Base-by-base conservation (phyloP, 2,113 vertebrate species). In the Cyprinodon variegatus region DNA sequence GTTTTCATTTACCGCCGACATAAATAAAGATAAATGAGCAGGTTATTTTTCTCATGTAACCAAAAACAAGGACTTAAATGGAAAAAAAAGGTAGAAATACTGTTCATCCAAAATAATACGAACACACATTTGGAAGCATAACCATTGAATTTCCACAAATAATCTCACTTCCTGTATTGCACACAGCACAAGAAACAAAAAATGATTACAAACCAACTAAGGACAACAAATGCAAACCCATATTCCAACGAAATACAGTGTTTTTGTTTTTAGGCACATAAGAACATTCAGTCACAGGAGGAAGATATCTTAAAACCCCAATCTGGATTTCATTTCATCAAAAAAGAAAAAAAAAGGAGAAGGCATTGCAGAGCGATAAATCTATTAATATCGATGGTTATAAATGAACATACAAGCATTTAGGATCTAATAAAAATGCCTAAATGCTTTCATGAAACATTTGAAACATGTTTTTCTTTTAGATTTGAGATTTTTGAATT, bases 261-360 rank as follows among this genome's bases (percentile, higher is more conserved):
- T 39, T 74, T 83, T 62, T 20, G 68, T 81, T 79, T 85, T 81
- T 79, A 91, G 91, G 90, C 91, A 93, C 91, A 75, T 81, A 66
- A 74, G 76, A 86, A 87, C 75, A 84, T 83, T 82, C 79, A 85
- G 72, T 90, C 84, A 85, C 76, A 82, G 84, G 77, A 37, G 65
- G 63, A 77, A 61, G 80, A 82, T 72, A 77, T 71, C 79, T 82
- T 81, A 78, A 87, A 89, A 82, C 72, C 83, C 72, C 81, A 74
- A 87, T 86, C 83, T 62, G 66, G 76, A 68, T 57, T 64, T 4
- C 48, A 22, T 61, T 65, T 80, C 41, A 36, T 72, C 20, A 66
- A 71, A 36, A 45, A 22, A 39, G 39, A 22, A 39, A 3, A 57
- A 7, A 9, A 10, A 5, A 36, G 15, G 13, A 37, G 41, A 29